A percentile compares a stretch with the other conserved stretches of the same genome.
These are phyloP conservation scores for Labia minor DNA, from an alignment of 2,888 invertebrate species.

Conservation along the genomic window DNA sequence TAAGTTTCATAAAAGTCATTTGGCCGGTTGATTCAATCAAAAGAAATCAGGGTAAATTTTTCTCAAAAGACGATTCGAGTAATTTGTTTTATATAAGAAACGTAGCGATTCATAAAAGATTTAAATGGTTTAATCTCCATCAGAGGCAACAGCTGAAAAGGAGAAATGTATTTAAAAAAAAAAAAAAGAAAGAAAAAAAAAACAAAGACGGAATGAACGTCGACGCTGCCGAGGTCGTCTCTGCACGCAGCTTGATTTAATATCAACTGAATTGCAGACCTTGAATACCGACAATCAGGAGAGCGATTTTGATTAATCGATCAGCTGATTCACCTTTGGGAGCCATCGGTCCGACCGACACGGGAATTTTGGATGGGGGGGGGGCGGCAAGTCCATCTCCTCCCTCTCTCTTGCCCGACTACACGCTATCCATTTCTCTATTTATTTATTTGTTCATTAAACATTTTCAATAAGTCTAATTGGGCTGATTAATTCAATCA, in stretches of 20 bases:
- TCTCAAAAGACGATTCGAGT: not conserved
- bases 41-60: not conserved
- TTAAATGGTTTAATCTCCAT: constrained; percentile 13
- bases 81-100: constrained; percentile 13
- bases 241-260: not conserved
- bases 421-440: no score
- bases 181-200: not conserved
- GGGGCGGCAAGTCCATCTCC: no score
- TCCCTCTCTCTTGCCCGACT: no score
- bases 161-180: not conserved
- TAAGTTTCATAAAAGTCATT: not conserved
- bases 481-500: constrained; percentile 6
- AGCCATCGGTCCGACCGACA: no score
- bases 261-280: not conserved
- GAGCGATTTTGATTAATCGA: not conserved
- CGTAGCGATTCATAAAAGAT: constrained; percentile 7
- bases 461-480: not conserved
- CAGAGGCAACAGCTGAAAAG: not conserved
- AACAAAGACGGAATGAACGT: no score
- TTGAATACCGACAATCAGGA: not conserved
- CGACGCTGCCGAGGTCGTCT: no score
- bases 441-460: not conserved
- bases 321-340: constrained; percentile 4
- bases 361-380: no score
- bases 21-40: not conserved